These are phyloP conservation scores for Anarhynchus alexandrinus DNA, from an alignment of 2,113 vertebrate species.

Conservation along the genomic window DNA sequence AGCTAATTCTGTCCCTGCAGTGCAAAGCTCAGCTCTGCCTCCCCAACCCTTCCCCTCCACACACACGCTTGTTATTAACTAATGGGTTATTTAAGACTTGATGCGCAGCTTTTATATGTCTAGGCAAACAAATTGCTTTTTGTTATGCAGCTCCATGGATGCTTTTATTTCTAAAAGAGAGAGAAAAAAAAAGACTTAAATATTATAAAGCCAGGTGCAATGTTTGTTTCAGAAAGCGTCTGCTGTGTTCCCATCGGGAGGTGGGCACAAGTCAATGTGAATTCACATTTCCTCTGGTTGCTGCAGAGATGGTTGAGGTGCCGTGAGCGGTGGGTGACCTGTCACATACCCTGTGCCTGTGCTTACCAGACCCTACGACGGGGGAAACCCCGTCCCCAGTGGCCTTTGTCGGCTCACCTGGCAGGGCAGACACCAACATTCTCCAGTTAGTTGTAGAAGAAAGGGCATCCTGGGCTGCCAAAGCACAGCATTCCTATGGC, in stretches of 20 bases:
- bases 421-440: neutral
- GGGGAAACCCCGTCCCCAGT: neutral
- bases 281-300: neutral
- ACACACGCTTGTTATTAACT: neutral
- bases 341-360: neutral
- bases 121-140: neutral
- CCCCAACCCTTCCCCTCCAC: neutral
- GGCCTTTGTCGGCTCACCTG: neutral
- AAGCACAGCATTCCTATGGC: neutral
- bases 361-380: fast-evolving
- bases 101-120: neutral
- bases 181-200: neutral
- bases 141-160: neutral
- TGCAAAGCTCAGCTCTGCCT: neutral
- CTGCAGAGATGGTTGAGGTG: neutral
- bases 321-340: neutral
- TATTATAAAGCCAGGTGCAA: neutral
- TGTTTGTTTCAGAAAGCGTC: neutral
- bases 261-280: neutral
- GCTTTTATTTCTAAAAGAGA: neutral
- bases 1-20: neutral
- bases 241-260: neutral
- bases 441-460: neutral
- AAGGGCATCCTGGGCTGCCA: neutral
- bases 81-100: neutral